A percentile compares a stretch with the other conserved stretches of the same genome.
phyloP scores from a whole-genome alignment of 1,140 invertebrate species.

The Himalopsyche phryganea region DNA sequence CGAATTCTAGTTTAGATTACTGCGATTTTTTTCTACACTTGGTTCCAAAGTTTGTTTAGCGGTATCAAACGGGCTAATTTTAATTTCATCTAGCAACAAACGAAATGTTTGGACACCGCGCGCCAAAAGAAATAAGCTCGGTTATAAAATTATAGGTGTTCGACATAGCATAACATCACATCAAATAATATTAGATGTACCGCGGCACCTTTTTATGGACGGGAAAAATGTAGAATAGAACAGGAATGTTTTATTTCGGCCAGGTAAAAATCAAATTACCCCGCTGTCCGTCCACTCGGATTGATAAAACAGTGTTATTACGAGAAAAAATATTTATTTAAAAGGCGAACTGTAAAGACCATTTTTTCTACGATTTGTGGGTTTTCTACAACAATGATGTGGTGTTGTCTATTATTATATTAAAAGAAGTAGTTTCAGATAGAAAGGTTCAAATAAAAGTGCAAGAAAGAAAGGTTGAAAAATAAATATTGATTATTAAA shows the following conservation, averaged over 20 bases:
- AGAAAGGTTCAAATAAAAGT: no score
- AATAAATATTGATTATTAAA: no score
- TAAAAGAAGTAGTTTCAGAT: no score
- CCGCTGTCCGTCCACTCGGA: conserved; percentile 20
- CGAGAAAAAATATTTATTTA: conserved; percentile 35
- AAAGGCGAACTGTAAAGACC: conserved; percentile 29
- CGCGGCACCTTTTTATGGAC: conserved; percentile 32
- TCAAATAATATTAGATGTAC: conserved; percentile 9
- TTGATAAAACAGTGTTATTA: conserved; percentile 36
- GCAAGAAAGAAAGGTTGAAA: no score
- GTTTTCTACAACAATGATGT: no score
- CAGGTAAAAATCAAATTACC: conserved; percentile 25
- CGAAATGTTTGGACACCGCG: conserved; percentile 16
- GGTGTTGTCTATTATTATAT: no score
- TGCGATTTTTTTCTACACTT: neutral
- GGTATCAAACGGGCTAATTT: conserved; percentile 3
- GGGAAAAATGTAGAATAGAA: conserved; percentile 23
- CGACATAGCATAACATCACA: conserved; percentile 13
- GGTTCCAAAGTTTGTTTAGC: neutral
- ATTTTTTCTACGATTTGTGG: neutral
- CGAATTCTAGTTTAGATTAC: no score
- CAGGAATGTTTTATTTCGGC: conserved; percentile 25
- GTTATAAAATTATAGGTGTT: conserved; percentile 35
- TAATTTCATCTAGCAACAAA: conserved; percentile 1
- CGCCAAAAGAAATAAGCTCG: conserved; percentile 19